Evolutionary conservation across 2,797 vertebrate species (phyloP).

Genomic region (Sternotherus odoratus): DNA sequence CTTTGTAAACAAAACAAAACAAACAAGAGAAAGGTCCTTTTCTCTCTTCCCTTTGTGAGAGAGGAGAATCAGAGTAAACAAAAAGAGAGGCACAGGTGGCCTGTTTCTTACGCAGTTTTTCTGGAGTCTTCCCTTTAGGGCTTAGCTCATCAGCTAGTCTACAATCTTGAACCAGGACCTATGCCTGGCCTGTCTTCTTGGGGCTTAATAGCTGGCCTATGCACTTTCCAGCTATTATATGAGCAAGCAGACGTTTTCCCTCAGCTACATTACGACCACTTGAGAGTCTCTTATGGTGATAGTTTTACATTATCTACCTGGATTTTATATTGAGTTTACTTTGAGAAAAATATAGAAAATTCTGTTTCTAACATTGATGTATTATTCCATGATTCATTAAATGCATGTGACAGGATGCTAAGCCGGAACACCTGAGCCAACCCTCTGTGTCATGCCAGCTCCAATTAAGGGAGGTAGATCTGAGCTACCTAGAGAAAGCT

Average conservation of each 20-base stretch:
- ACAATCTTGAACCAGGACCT: background rate
- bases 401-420: too few relatives aligned
- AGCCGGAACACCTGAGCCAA: too few relatives aligned
- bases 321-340: background rate
- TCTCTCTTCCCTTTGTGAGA: too few relatives aligned
- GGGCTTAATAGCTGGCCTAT: background rate
- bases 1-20: too few relatives aligned
- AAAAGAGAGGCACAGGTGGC: background rate
- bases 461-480: too few relatives aligned
- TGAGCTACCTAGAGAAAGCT: too few relatives aligned
- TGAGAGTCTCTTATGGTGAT: background rate
- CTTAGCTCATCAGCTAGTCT: background rate
- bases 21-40: too few relatives aligned
- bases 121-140: background rate
- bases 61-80: background rate
- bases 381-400: too few relatives aligned
- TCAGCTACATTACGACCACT: background rate
- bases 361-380: background rate
- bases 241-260: background rate
- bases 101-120: background rate
- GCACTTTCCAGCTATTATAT: background rate
- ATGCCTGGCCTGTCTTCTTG: background rate
- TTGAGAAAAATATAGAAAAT: background rate
- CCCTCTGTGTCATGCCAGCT: too few relatives aligned
- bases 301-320: background rate